Base-by-base conservation (phyloP, 2,113 vertebrate genomes). In the Microtus ochrogaster region DNA sequence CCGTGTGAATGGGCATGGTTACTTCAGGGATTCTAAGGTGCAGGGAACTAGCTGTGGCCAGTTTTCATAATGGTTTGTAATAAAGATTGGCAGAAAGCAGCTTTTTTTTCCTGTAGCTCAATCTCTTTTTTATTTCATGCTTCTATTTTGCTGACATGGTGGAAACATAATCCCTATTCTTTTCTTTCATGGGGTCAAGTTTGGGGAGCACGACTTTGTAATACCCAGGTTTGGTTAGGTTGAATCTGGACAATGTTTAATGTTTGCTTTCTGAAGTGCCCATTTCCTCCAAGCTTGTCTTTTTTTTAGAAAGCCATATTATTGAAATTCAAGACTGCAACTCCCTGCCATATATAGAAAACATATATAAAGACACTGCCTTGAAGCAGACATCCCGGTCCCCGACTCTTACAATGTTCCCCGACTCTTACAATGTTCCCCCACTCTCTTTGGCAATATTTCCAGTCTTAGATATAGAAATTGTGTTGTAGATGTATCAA, bases 181-280 rank as follows among this genome's bases (percentile, higher is more conserved):
- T 91, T 77, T 70, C 44, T 84, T 96, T 39, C 26, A 88, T 76
- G 4, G 30, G 81, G 55, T 92, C 83, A 74, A 77, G n/a, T 90
- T 77, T 89, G 11, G 7, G 30, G 41, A 41, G 3, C 16, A 65
- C 19, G 30, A 10, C 79, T 93, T 90, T 84, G 16, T 95, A 63
- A 47, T 90, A 63, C 11, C 10, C 7, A 72, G 55, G 55, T n/a
- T 76, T 6, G 39, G 5, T 22, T 77, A 78, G 26, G 26, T 74
- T 87, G 63, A 55, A 24, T 63, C 36, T 7, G 83, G 36, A 55
- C 44, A n/a, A n/a, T 82, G 16, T 73, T 88, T 26, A 65, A n/a
- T 49, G n/a, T 94, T 76, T 77, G 14, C 39, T 2, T 66, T 16
- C 39, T 85, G 77, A 94, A 36, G 52, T 73, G 58, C 4, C 22